Evolutionary conservation across 2,113 vertebrate species (phyloP).

Genomic region (Cyprinodon variegatus): DNA sequence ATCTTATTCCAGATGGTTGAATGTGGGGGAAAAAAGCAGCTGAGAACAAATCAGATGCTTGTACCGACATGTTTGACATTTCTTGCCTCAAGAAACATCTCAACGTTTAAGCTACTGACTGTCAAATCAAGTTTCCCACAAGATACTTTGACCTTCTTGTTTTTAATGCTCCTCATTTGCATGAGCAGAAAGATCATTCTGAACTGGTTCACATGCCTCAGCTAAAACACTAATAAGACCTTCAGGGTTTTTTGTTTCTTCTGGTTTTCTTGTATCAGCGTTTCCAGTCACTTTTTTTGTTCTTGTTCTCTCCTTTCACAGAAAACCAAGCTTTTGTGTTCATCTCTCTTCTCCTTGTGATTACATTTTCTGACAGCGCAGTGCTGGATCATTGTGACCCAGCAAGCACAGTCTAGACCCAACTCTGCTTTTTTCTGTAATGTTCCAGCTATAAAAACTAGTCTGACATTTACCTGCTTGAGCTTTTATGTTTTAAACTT

Average conservation of each 20-base stretch:
- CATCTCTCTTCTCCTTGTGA: not conserved
- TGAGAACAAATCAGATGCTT: conserved; percentile 23
- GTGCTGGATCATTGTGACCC: conserved; percentile 14
- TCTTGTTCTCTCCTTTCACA: not conserved
- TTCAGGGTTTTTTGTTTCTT: not conserved
- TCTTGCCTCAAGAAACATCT: conserved; percentile 34
- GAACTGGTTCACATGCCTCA: conserved; percentile 15
- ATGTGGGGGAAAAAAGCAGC: conserved; percentile 11
- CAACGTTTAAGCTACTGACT: conserved; percentile 25
- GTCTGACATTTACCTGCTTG: not conserved
- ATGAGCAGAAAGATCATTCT: conserved; percentile 8
- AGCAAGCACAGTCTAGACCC: not conserved
- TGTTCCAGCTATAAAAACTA: not conserved
- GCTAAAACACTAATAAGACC: conserved; percentile 26
- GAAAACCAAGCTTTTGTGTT: not conserved
- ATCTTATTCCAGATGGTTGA: conserved; percentile 35
- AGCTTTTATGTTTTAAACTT: not conserved
- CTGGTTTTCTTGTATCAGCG: conserved; percentile 3
- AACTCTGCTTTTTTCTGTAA: conserved; percentile 4
- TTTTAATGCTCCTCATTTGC: conserved; percentile 9
- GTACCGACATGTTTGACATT: conserved; percentile 45
- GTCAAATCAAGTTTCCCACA: conserved; percentile 38
- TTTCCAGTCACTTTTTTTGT: conserved; percentile 2
- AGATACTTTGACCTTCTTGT: not conserved
- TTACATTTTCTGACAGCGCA: conserved; percentile 15